These are phyloP conservation scores for Baryphthengus martii DNA, from an alignment of 2,113 vertebrate genomes.

Conservation along the genomic window DNA sequence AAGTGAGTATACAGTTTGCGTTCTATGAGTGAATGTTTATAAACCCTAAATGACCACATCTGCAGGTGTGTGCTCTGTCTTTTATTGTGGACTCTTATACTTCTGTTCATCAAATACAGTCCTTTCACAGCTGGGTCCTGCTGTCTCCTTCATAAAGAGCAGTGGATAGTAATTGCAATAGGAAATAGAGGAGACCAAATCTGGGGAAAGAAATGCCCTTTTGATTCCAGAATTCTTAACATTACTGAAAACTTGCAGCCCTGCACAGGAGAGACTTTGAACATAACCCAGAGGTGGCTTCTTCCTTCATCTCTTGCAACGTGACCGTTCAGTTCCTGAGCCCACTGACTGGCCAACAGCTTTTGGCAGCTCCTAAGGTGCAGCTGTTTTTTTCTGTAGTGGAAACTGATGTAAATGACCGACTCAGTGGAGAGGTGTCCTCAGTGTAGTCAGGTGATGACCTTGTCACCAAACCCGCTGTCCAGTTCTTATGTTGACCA, in stretches of 20 bases:
- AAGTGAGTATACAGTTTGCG: constrained; percentile 81
- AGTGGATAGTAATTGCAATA: not conserved
- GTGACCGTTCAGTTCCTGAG: not conserved
- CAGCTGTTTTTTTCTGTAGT: not conserved
- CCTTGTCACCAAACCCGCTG: not conserved
- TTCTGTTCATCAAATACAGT: not conserved
- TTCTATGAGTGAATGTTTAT: not conserved
- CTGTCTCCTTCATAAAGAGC: not conserved
- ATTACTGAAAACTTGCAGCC: not conserved
- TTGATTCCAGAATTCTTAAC: not conserved
- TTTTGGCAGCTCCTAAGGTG: not conserved
- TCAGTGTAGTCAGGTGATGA: not conserved
- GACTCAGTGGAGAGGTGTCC: not conserved
- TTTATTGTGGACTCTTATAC: not conserved
- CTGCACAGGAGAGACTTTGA: not conserved
- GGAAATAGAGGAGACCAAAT: not conserved
- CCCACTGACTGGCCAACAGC: not conserved
- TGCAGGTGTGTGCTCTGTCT: not conserved
- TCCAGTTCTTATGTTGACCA: not conserved
- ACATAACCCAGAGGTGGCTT: not conserved
- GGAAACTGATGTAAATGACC: not conserved
- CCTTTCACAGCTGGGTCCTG: not conserved
- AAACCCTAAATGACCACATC: not conserved
- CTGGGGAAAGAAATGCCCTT: accelerated
- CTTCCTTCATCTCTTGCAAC: not conserved